phyloP scores from a whole-genome alignment of 1,140 invertebrate genomes.

The Whitmania pigra region DNA sequence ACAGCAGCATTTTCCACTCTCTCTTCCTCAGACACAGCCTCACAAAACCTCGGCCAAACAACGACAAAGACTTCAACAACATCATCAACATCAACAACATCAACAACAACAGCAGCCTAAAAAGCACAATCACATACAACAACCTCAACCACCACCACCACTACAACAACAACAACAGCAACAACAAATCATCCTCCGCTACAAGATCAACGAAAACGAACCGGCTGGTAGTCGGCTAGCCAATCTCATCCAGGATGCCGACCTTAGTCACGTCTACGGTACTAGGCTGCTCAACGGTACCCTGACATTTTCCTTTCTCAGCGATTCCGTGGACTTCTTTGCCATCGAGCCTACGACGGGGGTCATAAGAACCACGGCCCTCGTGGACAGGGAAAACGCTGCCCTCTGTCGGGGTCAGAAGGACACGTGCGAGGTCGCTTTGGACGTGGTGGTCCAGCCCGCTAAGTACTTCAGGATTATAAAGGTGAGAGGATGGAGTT shows the following conservation, averaged over 20 bases:
- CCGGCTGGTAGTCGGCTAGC: not conserved
- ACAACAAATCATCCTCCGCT: conserved; percentile 5
- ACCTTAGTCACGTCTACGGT: not conserved
- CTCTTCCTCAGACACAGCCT: too few species aligned
- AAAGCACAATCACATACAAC: not conserved
- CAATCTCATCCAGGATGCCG: conserved; percentile 2
- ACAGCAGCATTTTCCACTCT: not conserved
- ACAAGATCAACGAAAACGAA: conserved; percentile 11
- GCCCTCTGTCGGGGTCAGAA: not conserved
- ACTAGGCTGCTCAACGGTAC: not conserved
- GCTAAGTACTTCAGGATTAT: conserved; percentile 13
- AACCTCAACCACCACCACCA: not conserved
- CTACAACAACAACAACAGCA: conserved; percentile 15
- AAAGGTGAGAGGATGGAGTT: not conserved
- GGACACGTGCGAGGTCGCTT: not conserved
- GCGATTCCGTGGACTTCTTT: conserved; percentile 13
- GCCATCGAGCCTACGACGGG: conserved; percentile 9
- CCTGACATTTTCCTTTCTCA: not conserved
- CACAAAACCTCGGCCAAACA: not conserved
- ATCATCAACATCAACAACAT: not conserved
- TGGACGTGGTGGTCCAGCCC: conserved; percentile 15
- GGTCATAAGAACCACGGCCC: not conserved
- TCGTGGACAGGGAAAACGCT: not conserved
- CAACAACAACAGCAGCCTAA: conserved; percentile 13
- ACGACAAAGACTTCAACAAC: not conserved